Base-by-base conservation (phyloP, 2,797 vertebrate species). In the Corythornis leucogaster region DNA sequence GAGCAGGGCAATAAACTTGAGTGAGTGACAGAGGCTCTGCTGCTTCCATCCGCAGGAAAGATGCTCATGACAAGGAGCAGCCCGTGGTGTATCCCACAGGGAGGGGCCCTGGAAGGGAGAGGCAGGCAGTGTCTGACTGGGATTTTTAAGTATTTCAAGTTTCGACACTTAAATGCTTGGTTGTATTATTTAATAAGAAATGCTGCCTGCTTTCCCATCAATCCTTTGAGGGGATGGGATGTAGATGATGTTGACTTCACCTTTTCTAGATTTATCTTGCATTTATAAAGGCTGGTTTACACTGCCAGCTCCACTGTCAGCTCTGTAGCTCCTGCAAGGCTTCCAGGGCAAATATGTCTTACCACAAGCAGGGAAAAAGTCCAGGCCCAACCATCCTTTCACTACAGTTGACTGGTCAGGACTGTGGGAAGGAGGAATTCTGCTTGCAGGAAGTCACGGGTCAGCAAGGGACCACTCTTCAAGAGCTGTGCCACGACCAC, bases 21-120 rank as follows among this genome's bases (percentile, higher is more conserved):
- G 55, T 3, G 67, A 45, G 35, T 13, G 31, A 8, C 62, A 40
- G 46, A 13, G 66, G 53, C 57, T 75, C 30, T 70, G 57, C 57
- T 51, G 51, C 46, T 86, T 33, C 38, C 26, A 8, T 58, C 46
- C 8, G 1, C 46, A 69, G 3, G 43, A 13, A 35, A 16, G 63
- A 19, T 24, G 38, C 1, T 0, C 2, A 1, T 10, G 70, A 8
- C 17, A 19, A 35, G 40, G 43, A 58, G 46, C 46, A 75, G 46
- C 4, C 7, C 5, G 63, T 10, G 42, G 2, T 45, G 45, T 19
- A 6, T 33, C 25, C 55, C 62, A 1, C 40, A 9, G 33, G 43
- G 43, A 45, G 6, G 9, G 31, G 20, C 12, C 0, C 31, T 48
- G 68, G 51, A 30, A 35, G 12, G 6, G 40, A 70, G 11, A n/a